Evolutionary conservation across 2,113 vertebrate species (phyloP).

Genomic region (Butastur rufipennis): DNA sequence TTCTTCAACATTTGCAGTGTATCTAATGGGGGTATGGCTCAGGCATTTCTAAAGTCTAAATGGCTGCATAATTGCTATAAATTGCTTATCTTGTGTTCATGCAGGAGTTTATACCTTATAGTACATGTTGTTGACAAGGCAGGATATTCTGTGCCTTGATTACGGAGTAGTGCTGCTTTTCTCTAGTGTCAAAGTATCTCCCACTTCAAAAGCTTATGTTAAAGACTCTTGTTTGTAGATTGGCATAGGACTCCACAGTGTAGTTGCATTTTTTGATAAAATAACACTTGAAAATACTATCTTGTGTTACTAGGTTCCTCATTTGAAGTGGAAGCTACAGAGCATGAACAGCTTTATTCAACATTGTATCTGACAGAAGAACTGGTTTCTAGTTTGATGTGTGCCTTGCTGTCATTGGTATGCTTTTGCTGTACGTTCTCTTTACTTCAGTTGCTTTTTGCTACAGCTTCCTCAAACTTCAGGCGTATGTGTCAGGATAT

Average conservation of each 20-base stretch:
- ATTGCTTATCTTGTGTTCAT: background rate
- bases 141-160: background rate
- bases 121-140: background rate
- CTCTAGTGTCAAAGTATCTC: background rate
- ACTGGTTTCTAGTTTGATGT: background rate
- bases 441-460: background rate
- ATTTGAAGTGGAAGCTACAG: background rate
- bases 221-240: background rate
- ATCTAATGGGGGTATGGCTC: background rate
- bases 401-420: background rate
- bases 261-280: background rate
- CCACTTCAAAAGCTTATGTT: background rate
- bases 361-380: background rate
- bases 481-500: rapidly evolving
- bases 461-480: background rate
- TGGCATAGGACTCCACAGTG: background rate
- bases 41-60: background rate
- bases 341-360: background rate
- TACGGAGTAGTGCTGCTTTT: background rate
- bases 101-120: background rate
- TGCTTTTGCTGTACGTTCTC: background rate
- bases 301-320: background rate
- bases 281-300: background rate
- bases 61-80: background rate
- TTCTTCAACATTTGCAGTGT: background rate